Base-by-base conservation (phyloP, 2,888 invertebrate genomes). In the Physocephala rufipes region DNA sequence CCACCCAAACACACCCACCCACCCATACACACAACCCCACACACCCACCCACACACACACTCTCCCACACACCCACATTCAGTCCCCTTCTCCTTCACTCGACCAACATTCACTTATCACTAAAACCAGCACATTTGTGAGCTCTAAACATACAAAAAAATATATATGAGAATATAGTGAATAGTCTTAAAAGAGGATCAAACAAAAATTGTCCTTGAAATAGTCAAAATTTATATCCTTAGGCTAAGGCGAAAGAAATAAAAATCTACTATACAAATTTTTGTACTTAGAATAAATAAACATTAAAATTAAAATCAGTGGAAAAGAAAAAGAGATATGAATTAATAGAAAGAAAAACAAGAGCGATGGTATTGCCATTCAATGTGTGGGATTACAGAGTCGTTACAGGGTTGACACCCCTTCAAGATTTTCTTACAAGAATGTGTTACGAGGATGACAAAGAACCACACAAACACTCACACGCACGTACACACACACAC, bases 231-330 rank as follows among this genome's bases (percentile, higher is more conserved):
- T 58, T 67, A 67, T 59, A 59, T 19, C 59, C 53, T 9, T 67
- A 67, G 47, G 45, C 16, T 59, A 58, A 67, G 47, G 19, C n/a
- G 15, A 43, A 36, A 55, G 19, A n/a, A 55, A 67, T n/a, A n/a
- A n/a, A n/a, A 36, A 36, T 7, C 36, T 9, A 67, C 55, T 43
- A 36, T 21, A 67, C 36, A 28, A 53, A 58, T 67, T 67, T 36
- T 67, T 67, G 67, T 67, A 67, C 67, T 67, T 67, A 67, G 67
- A 67, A 45, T 59, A 53, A 45, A 7, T 45, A 64, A 64, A 63
- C 5, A 0, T 7, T 36, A 36, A 26, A 59, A 59, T 59, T 49
- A 47, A 26, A 63, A 63, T 30, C 58, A 26, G 24, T 28, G 28
- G 13, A 16, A 64, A 12, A 2, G 26, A 64, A 28, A 7, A 64